phyloP scores from a whole-genome alignment of 1,140 invertebrate species.

The Drosophila teissieri region DNA sequence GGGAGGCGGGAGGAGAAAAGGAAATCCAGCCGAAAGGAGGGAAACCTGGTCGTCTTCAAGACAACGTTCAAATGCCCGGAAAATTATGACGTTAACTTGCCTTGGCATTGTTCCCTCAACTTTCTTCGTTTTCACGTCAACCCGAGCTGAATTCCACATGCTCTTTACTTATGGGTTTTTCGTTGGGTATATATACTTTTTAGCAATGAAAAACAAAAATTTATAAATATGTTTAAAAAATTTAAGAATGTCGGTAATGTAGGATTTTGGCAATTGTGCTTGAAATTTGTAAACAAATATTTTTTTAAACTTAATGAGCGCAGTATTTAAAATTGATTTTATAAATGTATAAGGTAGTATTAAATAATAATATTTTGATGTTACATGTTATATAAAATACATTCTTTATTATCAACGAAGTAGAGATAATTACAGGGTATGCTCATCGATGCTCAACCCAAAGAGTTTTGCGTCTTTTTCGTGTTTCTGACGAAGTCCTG shows the following conservation, averaged over 20 bases:
- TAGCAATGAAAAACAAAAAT: too few species aligned
- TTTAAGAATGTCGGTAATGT: too few species aligned
- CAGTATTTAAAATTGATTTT: too few species aligned
- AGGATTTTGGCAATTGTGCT: too few species aligned
- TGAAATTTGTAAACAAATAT: too few species aligned
- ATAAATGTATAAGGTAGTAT: too few species aligned
- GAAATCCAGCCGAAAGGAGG: constrained; percentile 4
- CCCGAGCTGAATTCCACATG: neutral
- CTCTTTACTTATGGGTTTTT: neutral
- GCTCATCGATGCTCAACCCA: neutral
- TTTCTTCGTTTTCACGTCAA: neutral
- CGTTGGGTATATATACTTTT: neutral
- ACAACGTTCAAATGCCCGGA: constrained; percentile 52
- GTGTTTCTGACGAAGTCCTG: constrained; percentile 1
- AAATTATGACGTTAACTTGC: constrained; percentile 71
- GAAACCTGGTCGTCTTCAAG: constrained; percentile 1
- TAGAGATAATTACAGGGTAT: neutral
- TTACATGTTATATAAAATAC: too few species aligned
- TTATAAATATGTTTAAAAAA: too few species aligned
- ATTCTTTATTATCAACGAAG: too few species aligned
- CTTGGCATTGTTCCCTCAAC: constrained; percentile 8
- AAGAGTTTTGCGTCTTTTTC: neutral
- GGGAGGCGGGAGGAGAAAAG: neutral
- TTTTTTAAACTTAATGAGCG: too few species aligned
- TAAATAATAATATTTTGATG: too few species aligned